phyloP scores from a whole-genome alignment of 2,113 vertebrate genomes.

The Pelecanus crispus region DNA sequence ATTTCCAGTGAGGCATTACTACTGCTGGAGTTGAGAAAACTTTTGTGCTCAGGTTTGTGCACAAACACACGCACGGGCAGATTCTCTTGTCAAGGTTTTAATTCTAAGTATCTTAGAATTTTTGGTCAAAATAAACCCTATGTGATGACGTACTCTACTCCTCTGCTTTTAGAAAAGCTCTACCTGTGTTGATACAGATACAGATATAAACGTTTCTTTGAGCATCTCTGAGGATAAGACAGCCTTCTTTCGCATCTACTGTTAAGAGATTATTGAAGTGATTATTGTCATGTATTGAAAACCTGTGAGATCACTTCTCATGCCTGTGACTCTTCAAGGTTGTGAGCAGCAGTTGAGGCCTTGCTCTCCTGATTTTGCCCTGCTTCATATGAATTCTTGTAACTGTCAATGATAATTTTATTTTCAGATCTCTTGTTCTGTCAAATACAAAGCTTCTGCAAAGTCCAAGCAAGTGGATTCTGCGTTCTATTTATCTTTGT shows the following conservation, averaged over 20 bases:
- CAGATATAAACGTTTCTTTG: neutral
- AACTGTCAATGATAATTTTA: neutral
- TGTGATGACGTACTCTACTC: neutral
- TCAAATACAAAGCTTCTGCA: neutral
- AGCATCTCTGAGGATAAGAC: neutral
- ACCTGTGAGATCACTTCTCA: neutral
- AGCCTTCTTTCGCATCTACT: neutral
- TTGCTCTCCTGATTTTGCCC: neutral
- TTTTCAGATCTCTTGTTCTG: neutral
- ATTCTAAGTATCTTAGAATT: neutral
- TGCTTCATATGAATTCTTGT: neutral
- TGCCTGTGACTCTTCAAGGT: neutral
- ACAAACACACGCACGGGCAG: accelerated
- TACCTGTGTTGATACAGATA: accelerated
- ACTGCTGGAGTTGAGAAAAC: neutral
- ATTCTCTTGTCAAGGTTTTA: neutral
- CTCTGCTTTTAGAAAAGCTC: neutral
- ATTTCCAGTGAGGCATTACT: neutral
- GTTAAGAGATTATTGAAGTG: neutral
- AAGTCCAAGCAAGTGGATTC: neutral
- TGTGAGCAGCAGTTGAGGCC: accelerated
- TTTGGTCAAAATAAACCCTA: neutral
- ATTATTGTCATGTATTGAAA: neutral
- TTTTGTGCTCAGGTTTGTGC: neutral
- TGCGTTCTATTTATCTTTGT: accelerated